Conservation (phyloP, 2,113 vertebrate species). For the Centrocercus urophasianus region DNA sequence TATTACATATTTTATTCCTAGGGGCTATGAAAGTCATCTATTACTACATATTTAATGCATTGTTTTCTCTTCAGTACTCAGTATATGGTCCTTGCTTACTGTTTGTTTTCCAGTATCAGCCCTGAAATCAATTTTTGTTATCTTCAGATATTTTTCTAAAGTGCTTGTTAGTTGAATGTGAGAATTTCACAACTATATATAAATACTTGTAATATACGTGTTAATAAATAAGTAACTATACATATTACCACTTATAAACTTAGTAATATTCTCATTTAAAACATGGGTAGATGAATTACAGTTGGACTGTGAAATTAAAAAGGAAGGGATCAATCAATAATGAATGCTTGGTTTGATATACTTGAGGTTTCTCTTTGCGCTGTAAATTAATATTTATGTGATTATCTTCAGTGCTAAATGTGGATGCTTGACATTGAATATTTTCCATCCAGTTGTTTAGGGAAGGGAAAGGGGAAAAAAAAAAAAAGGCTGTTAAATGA, state of each 20-base stretch:
- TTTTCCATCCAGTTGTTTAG: not conserved
- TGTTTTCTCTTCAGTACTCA: not conserved
- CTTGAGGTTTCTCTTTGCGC: not conserved
- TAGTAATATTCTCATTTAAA: not conserved
- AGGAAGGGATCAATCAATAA: not conserved
- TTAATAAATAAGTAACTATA: not conserved
- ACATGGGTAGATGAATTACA: not conserved
- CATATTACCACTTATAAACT: not conserved
- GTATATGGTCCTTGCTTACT: not conserved
- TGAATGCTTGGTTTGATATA: not conserved
- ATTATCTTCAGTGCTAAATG: not conserved
- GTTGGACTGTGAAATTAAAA: not conserved
- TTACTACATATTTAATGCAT: not conserved
- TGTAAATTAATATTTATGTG: not conserved
- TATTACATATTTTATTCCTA: not conserved
- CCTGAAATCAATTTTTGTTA: not conserved
- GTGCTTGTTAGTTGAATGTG: not conserved
- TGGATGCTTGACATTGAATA: not conserved
- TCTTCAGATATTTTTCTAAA: not conserved
- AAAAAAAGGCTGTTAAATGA: not conserved
- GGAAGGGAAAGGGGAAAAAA: not conserved
- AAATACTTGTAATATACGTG: not conserved
- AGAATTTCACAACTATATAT: not conserved
- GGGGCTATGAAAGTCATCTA: not conserved
- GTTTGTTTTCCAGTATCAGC: not conserved